These are phyloP conservation scores for Notamacropus eugenii DNA, from an alignment of 2,797 vertebrate species.

Conservation along the genomic window DNA sequence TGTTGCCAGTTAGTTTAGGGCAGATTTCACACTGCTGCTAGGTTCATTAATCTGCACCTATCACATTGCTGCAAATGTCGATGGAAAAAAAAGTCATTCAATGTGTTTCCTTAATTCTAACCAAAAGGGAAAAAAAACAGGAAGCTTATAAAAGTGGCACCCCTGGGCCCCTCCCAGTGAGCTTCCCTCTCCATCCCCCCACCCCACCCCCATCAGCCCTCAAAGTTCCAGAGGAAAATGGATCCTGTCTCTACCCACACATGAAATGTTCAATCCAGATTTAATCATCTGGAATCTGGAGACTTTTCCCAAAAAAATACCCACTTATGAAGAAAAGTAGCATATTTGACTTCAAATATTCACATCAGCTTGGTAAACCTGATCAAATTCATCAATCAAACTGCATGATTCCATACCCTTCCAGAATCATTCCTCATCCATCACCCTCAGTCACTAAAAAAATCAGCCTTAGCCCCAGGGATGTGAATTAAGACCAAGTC, in stretches of 20 bases:
- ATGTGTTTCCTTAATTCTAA: conserved; percentile 74
- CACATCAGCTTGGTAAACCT: conserved; percentile 12
- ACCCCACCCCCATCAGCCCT: conserved; percentile 17
- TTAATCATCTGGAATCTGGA: background rate
- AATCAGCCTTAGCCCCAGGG: background rate
- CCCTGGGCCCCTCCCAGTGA: conserved; percentile 64
- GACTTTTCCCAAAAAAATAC: background rate
- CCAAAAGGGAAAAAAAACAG: conserved; percentile 76
- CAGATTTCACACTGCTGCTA: conserved; percentile 77
- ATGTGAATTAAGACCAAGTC: background rate
- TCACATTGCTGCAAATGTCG: conserved; percentile 81
- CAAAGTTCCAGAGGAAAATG: conserved; percentile 47
- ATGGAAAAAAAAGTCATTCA: conserved; percentile 78
- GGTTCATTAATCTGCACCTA: conserved; percentile 82
- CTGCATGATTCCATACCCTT: background rate
- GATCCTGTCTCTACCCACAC: background rate
- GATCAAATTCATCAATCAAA: background rate
- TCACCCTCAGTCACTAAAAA: background rate
- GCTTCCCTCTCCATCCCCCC: conserved; percentile 54
- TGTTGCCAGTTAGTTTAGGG: conserved; percentile 63
- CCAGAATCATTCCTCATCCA: background rate
- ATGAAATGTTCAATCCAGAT: background rate
- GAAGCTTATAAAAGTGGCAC: conserved; percentile 75
- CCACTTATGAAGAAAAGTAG: conserved; percentile 18
- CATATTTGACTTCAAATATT: background rate